These are phyloP conservation scores for Vombatus ursinus DNA, from an alignment of 2,113 vertebrate genomes.

Conservation along the genomic window DNA sequence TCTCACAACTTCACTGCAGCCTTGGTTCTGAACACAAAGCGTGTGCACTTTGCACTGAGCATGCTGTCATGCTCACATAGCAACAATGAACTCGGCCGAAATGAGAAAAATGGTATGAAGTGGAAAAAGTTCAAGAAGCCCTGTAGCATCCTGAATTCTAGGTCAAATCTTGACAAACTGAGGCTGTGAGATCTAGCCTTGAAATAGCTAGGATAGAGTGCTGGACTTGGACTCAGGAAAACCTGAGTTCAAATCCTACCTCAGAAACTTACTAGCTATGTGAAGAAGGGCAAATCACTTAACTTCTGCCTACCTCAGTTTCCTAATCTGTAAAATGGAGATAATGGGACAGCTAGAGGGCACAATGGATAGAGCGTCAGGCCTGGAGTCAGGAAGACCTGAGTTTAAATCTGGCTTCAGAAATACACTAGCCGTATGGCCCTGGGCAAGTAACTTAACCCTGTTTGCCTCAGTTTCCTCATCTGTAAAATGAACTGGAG, in stretches of 20 bases:
- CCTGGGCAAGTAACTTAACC: not conserved
- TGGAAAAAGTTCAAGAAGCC: too few relatives aligned
- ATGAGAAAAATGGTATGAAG: too few relatives aligned
- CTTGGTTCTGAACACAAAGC: too few relatives aligned
- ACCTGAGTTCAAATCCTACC: not conserved
- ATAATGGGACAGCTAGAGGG: not conserved
- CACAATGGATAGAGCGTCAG: not conserved
- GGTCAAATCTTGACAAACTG: not conserved
- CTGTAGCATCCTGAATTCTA: not conserved
- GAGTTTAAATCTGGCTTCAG: not conserved
- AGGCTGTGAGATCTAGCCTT: not conserved
- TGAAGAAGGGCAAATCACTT: not conserved
- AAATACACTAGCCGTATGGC: not conserved
- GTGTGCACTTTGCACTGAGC: too few relatives aligned
- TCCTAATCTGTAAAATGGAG: not conserved
- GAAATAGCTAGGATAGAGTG: not conserved
- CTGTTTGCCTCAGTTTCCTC: not conserved
- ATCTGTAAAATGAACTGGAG: not conserved
- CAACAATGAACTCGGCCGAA: too few relatives aligned
- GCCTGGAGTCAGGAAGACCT: not conserved
- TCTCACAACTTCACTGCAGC: too few relatives aligned
- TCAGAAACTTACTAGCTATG: not conserved
- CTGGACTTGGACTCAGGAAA: not conserved
- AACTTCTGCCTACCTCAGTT: not conserved
- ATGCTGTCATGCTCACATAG: too few relatives aligned